These are phyloP conservation scores for Suricata suricatta DNA, from an alignment of 2,113 vertebrate genomes.

Conservation along the genomic window DNA sequence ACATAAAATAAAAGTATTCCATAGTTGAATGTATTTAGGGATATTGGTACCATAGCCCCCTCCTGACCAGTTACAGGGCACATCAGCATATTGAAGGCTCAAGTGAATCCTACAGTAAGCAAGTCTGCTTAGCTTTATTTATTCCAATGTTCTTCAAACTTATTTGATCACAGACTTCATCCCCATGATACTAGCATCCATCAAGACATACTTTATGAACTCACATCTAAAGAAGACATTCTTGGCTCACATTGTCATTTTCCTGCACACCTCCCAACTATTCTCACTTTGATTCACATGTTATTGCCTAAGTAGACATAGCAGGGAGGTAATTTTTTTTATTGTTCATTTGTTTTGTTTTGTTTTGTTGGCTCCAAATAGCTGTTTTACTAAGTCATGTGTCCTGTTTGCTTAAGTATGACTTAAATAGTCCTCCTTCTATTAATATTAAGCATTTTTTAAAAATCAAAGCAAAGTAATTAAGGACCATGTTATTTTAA, in stretches of 20 bases:
- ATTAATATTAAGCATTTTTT: background rate
- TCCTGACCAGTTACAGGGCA: background rate
- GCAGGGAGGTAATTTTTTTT: background rate
- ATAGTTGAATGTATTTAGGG: background rate
- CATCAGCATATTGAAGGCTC: background rate
- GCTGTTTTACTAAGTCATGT: background rate
- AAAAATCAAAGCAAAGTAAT: constrained; percentile 47
- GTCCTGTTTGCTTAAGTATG: background rate
- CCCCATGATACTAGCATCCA: background rate
- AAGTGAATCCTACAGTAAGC: background rate
- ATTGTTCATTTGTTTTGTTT: background rate
- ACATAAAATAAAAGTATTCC: background rate
- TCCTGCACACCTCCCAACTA: background rate
- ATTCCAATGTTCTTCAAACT: background rate
- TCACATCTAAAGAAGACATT: background rate
- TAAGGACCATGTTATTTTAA: constrained; percentile 10
- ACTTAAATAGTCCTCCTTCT: background rate
- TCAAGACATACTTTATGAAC: background rate
- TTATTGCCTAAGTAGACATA: background rate
- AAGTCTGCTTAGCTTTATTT: background rate
- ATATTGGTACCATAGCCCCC: too few relatives aligned
- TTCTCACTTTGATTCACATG: background rate
- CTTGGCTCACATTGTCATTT: background rate
- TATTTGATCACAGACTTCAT: background rate
- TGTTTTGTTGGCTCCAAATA: background rate